Evolutionary conservation across 2,113 vertebrate species (phyloP).

Genomic region (Microcebus murinus): DNA sequence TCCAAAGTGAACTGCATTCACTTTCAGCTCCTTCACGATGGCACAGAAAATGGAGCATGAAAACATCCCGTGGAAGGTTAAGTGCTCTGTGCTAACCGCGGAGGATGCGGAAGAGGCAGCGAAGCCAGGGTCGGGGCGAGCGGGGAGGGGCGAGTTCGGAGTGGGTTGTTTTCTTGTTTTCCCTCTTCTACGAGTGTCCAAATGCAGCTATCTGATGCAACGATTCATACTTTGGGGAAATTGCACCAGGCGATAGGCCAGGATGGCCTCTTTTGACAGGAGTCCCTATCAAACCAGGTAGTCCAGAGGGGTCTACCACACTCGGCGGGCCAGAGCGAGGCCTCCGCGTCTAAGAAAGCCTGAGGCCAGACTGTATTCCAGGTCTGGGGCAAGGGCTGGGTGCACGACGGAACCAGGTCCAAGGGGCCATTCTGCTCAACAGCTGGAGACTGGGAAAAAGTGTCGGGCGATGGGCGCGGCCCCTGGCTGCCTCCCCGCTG

Average conservation of each 20-base stretch:
- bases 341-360: neutral
- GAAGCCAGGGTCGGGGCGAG: conserved; percentile 52
- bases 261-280: conserved; percentile 68
- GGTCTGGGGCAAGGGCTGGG: neutral
- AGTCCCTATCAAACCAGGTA: neutral
- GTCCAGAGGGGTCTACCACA: neutral
- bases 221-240: conserved; percentile 73
- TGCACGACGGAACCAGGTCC: neutral
- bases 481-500: too few relatives aligned
- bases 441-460: too few relatives aligned
- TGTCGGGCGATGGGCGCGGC: too few relatives aligned
- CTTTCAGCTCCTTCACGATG: conserved; percentile 82
- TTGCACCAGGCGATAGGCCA: conserved; percentile 24
- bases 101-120: conserved; percentile 66
- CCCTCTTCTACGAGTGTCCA: conserved; percentile 35
- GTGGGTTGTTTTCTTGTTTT: neutral
- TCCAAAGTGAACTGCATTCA: conserved; percentile 76
- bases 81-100: conserved; percentile 78
- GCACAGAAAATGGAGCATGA: conserved; percentile 87
- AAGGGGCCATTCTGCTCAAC: fast-evolving
- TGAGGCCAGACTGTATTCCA: neutral
- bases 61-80: conserved; percentile 84
- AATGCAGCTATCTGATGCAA: conserved; percentile 68
- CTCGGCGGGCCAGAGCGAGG: neutral
- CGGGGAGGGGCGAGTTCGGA: neutral